Base-by-base conservation (phyloP, 1,140 invertebrate species). In the Pseudomyrmex flavicornis region DNA sequence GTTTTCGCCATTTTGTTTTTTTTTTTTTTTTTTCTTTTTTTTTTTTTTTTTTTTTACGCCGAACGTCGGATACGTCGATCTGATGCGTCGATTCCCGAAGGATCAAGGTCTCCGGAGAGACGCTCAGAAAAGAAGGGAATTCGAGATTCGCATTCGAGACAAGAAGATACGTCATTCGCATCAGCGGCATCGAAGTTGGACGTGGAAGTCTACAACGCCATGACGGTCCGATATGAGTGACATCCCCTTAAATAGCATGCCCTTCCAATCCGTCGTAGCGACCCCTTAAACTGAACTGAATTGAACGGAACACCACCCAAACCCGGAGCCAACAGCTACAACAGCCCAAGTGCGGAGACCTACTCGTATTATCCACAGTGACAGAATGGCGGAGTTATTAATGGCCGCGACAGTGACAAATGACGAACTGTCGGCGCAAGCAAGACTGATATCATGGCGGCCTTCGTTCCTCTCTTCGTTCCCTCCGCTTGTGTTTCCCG, bases 401-500 rank as follows among this genome's bases (percentile, higher is more conserved):
- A 94, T 94, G 94, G 93, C 93, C 89, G 90, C 91, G 94, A 94
- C 94, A 94, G 92, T 94, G 93, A 94, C 93, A 94, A 94, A 94
- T 94, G 93, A 94, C 93, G 94, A 94, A 94, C 94, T 94, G 94
- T 94, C 94, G 93, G 93, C 93, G 93, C 94, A 94, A 94, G 94
- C 94, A 94, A 94, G 94, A 94, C 94, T 94, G 93, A 94, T 94
- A 94, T 93, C 92, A 93, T 94, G 93, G 94, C 92, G 93, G 93
- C 91, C 93, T 93, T 92, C 91, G 89, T 92, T 91, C 91, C 90
- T 92, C 92, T 90, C 91, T 88, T 90, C 90, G 83, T 88, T 88
- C 88, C 84, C 84, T 69, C 80, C 86, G 73, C 80, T 54, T 85
- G 72, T 86, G 66, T 86, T 75, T 85, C 80, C 82, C 72, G 66